Base-by-base conservation (phyloP, 2,888 invertebrate species). In the Axea sp. region DNA sequence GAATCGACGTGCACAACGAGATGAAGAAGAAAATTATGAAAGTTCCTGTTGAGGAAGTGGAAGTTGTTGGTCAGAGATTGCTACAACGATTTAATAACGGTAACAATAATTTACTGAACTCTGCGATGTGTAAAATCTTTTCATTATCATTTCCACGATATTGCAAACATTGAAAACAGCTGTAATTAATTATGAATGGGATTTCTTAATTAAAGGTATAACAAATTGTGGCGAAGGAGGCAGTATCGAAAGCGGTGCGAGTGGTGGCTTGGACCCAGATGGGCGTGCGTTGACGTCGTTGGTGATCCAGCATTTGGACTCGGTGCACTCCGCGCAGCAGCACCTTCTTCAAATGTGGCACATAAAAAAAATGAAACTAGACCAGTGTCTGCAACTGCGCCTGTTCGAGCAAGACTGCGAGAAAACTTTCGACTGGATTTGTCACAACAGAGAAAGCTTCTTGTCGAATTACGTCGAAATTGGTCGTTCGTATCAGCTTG, bases 361-460 rank as follows among this genome's bases (percentile, higher is more conserved):
- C 84, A 95, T 95, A 82, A 97, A 98, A 86, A 96, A 97, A 85
- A 92, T 94, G 82, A 96, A 97, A 88, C 90, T 99, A 75, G 98
- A 98, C 85, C 98, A 98, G 88, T 97, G 98, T 86, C 96, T 98
- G 86, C 98, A 99, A 87, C 91, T 98, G 80, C 91, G 98, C 45
- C 91, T 98, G 39, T 98, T 98, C 86, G 98, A 99, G 88, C 96
- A 97, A 87, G 99, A 99, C 87, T 98, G 98, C 80, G 97, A 98
- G 87, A 98, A 96, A 93, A 98, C 98, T 97, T 94, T 98, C 86
- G 97, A 98, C 85, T 98, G 98, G 98, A 97, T 98, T 76, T 94
- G 95, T 81, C 96, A 96, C 88, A 97, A 98, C 87, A 92, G 97
- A 60, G 97, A 97, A 84, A 94, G 95, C 74, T 98, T 99, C 89